Evolutionary conservation across 2,888 invertebrate genomes (phyloP), one percentile per base, ranked within the genome.

Genomic region (Eristalis pertinax): DNA sequence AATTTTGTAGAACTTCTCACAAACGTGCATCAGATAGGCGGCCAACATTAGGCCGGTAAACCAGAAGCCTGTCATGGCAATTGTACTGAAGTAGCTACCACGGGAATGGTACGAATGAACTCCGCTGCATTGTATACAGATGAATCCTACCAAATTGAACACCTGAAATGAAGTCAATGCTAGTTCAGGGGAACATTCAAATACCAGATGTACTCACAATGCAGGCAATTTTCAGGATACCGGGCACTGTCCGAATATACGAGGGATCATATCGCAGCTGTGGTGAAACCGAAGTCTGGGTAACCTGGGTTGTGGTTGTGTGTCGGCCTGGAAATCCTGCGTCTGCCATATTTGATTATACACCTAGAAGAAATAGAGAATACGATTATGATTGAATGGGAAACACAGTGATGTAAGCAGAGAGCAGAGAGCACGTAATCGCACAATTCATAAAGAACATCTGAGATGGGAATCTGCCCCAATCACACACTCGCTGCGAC

Each of bases 61-160:
- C 96, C 97, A 97, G 92, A 98, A 96, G 22, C 96, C 98, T 22
- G 95, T 95, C 96, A 97, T 96, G 0, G 97, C 94, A 72, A 98
- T 95, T 90, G 96, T 95, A 91, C 95, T 95, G 93, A 96, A 97
- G 95, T 95, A 97, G 75, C 95, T 94, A 68, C 96, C 96, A 86
- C 95, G 94, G 74, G 95, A 94, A 65, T 93, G 91, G 88, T 92
- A 92, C 88, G 94, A 94, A 70, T 93, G 92, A 19, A 90, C 90
- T 0, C 86, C 69, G n/a, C 96, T 95, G 85, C 95, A 94, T 90
- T 96, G 95, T 85, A 97, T 95, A 92, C 96, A 96, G 90, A 98
- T 96, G 93, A 98, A 98, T 7, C 97, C 97, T 72, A 97, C 90
- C 29, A 97, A 92, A 92, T 96, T 95, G 89, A 95, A 92, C 1